A percentile compares a stretch with the other conserved stretches of the same genome.
phyloP scores from a whole-genome alignment of 2,888 invertebrate species.

The Limnephilus marmoratus region DNA sequence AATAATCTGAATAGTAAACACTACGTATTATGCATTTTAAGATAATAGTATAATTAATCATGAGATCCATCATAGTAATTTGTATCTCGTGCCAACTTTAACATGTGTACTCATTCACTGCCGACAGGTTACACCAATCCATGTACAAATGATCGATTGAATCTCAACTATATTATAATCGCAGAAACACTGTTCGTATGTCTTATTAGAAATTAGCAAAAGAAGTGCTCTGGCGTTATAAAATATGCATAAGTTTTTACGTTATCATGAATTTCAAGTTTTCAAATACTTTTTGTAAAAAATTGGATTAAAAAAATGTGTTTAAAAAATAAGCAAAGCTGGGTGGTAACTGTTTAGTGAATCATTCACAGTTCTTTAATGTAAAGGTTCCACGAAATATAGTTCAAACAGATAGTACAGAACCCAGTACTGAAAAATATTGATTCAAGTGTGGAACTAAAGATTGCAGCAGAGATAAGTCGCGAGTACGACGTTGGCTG shows the following conservation, averaged over 20 bases:
- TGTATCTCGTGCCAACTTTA: background rate
- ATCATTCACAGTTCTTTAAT: background rate
- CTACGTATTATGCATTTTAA: background rate
- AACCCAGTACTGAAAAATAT: background rate
- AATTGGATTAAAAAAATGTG: background rate
- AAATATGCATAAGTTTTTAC: background rate
- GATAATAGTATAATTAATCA: background rate
- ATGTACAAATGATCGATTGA: background rate
- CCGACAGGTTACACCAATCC: background rate
- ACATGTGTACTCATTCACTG: background rate
- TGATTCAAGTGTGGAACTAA: background rate
- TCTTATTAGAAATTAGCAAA: background rate
- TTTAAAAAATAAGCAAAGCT: background rate
- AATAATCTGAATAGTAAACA: background rate
- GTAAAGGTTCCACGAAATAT: background rate
- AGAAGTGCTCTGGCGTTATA: background rate
- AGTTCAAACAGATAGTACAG: background rate
- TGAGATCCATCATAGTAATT: background rate
- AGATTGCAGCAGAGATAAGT: slow-evolving; percentile 2
- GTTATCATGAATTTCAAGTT: background rate
- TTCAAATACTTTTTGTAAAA: background rate
- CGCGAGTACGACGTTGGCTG: background rate
- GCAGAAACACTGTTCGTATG: background rate
- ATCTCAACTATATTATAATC: background rate
- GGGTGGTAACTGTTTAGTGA: background rate